These are phyloP conservation scores for Aspidiotus rigidus DNA, from an alignment of 2,888 invertebrate genomes.

Conservation along the genomic window DNA sequence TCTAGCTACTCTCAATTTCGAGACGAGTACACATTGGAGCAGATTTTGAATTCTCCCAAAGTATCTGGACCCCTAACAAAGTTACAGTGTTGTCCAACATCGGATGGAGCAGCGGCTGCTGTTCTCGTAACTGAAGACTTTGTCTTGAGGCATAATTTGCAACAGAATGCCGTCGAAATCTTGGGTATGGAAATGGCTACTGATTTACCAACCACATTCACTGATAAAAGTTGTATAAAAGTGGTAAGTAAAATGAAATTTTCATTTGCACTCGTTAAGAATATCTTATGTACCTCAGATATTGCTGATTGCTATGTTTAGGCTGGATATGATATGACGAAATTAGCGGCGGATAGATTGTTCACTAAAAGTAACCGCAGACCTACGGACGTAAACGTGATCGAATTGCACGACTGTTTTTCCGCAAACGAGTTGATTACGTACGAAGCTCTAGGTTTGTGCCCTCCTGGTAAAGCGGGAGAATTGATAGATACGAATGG, in stretches of 20 bases:
- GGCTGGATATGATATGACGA: conserved; percentile 91
- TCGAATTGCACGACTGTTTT: conserved; percentile 97
- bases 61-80: conserved; percentile 90
- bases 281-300: no score
- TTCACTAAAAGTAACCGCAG: conserved; percentile 64
- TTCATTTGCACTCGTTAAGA: not conserved
- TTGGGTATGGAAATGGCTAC: conserved; percentile 95
- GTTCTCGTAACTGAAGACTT: conserved; percentile 85
- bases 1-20: conserved; percentile 81
- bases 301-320: conserved; percentile 37
- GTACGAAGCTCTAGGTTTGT: conserved; percentile 91
- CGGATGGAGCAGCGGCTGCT: conserved; percentile 94
- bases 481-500: conserved; percentile 86
- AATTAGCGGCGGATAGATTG: conserved; percentile 63
- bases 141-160: conserved; percentile 70
- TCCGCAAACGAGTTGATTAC: conserved; percentile 94
- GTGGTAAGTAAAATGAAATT: conserved; percentile 46
- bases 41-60: conserved; percentile 77
- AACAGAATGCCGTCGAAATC: conserved; percentile 86
- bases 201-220: conserved; percentile 77
- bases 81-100: conserved; percentile 95
- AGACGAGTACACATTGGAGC: conserved; percentile 80
- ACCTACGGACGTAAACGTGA: conserved; percentile 78
- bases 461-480: conserved; percentile 79
- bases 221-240: conserved; percentile 69